A percentile compares a stretch with the other conserved stretches of the same genome.
These are phyloP conservation scores for Acrocyrtus sp. DNA, from an alignment of 2,888 invertebrate genomes.

Conservation along the genomic window DNA sequence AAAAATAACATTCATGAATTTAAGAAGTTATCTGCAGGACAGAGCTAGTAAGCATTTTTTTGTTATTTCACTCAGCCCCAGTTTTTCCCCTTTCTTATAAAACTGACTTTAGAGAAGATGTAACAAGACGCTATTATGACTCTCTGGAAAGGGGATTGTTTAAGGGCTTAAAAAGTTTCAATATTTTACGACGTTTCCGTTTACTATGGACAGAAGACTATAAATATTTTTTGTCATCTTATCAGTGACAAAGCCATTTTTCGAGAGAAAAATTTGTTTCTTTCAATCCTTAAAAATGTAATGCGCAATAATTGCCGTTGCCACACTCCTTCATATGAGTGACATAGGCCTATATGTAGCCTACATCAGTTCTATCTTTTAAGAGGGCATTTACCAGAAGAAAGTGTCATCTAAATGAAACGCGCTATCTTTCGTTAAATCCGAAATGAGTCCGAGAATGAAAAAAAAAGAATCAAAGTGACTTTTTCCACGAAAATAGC, in stretches of 20 bases:
- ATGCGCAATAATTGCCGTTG: no score
- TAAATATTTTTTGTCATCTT: constrained; percentile 25
- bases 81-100: neutral
- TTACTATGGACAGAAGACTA: no score
- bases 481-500: constrained; percentile 5
- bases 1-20: constrained; percentile 1
- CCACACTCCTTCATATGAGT: no score
- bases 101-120: no score
- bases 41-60: no score
- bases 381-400: neutral
- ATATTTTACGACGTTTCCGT: neutral
- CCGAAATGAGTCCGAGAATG: neutral
- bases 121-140: no score
- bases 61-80: neutral
- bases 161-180: neutral
- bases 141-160: no score
- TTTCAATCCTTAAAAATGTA: no score
- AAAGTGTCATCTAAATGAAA: neutral
- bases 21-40: no score
- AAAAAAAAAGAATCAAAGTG: no score
- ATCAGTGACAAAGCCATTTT: constrained; percentile 33
- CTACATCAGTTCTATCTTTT: no score
- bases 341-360: no score
- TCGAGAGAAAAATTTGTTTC: neutral
- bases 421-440: neutral